Percentiles rank a stretch among this genome's conserved stretches.
These are phyloP conservation scores for Dicerorhinus sumatrensis DNA, from an alignment of 2,113 vertebrate species.

Conservation along the genomic window DNA sequence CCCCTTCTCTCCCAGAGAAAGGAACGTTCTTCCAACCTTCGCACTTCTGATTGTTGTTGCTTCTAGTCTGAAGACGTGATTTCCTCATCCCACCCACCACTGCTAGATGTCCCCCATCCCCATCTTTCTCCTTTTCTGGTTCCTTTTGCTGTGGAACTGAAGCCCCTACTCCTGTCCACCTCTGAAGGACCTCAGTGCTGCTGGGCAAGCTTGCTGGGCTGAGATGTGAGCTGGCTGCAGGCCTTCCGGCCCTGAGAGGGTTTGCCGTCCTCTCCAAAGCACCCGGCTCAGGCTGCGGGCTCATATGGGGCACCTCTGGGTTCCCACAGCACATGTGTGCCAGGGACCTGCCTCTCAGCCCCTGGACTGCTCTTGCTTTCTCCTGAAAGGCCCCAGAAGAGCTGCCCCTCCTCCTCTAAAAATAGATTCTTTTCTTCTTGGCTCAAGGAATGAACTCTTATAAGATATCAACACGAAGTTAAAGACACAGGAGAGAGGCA, in stretches of 20 bases:
- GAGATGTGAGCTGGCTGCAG: neutral
- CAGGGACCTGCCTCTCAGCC: neutral
- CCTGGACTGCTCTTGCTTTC: neutral
- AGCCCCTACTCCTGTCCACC: too few relatives aligned
- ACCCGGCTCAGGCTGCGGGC: neutral
- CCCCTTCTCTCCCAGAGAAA: neutral
- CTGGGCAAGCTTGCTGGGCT: neutral
- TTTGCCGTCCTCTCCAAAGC: neutral
- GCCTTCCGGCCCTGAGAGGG: neutral
- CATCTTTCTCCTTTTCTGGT: neutral
- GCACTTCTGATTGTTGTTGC: neutral
- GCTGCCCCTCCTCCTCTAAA: neutral
- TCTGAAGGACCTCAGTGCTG: accelerated
- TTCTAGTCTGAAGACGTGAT: neutral
- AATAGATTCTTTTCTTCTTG: neutral
- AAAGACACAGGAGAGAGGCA: accelerated
- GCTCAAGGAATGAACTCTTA: neutral
- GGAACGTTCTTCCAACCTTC: neutral
- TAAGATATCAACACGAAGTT: accelerated
- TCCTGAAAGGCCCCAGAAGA: accelerated
- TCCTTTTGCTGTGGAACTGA: accelerated
- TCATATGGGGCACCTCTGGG: neutral
- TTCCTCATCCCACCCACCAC: neutral
- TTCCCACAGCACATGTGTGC: accelerated
- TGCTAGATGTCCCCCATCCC: neutral